A percentile compares a stretch with the other conserved stretches of the same genome.
These are phyloP conservation scores for Pristiophorus japonicus DNA, from an alignment of 2,113 vertebrate species.

Conservation along the genomic window DNA sequence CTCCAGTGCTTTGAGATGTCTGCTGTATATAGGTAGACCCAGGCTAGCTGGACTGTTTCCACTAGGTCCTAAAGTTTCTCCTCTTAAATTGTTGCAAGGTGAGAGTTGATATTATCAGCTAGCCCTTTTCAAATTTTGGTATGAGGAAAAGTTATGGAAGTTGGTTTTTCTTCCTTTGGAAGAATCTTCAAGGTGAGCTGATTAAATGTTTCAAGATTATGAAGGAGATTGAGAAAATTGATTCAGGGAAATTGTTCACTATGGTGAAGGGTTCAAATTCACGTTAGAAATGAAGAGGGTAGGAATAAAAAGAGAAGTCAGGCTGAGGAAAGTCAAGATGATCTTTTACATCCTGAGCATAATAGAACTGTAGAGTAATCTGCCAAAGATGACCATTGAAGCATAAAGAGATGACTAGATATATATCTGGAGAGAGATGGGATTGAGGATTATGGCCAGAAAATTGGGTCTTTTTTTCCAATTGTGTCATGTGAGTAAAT, in stretches of 20 bases:
- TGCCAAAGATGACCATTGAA: neutral
- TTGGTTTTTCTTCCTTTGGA: neutral
- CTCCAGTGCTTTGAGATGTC: too few species aligned
- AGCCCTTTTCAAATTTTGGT: neutral
- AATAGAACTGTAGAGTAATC: neutral
- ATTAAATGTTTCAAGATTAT: neutral
- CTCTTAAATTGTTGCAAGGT: neutral
- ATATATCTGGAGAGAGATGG: neutral
- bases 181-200: neutral
- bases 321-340: neutral
- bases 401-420: neutral
- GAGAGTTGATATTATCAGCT: neutral
- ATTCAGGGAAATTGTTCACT: neutral
- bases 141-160: neutral
- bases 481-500: neutral
- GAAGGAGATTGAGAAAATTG: neutral
- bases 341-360: neutral
- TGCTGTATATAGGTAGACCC: too few species aligned
- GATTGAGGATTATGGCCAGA: neutral
- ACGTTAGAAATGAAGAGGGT: neutral
- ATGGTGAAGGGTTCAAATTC: neutral
- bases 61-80: neutral
- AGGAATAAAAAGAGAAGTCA: neutral
- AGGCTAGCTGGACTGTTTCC: neutral
- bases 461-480: neutral